These are phyloP conservation scores for Panthera tigris DNA, from an alignment of 2,113 vertebrate species.

Conservation along the genomic window DNA sequence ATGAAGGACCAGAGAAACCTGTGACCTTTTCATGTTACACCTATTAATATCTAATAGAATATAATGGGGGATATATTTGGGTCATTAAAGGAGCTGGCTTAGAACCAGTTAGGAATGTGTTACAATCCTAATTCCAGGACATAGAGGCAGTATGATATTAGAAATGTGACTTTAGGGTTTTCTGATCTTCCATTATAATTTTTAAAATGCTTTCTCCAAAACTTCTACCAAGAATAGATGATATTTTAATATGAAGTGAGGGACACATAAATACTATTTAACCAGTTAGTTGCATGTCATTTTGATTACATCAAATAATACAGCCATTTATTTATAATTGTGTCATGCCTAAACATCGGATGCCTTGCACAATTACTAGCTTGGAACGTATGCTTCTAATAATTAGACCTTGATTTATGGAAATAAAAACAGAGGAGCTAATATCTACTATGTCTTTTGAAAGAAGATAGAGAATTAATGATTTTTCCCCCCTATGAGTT, in stretches of 20 bases:
- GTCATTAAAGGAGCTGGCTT: not conserved
- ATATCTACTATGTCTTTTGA: not conserved
- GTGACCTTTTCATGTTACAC: not conserved
- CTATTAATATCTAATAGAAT: not conserved
- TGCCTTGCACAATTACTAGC: not conserved
- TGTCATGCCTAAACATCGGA: not conserved
- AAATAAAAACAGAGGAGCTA: not conserved
- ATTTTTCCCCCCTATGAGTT: not conserved
- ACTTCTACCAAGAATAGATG: not conserved
- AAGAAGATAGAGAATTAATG: not conserved
- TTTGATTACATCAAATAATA: not conserved
- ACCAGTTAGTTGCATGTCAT: not conserved
- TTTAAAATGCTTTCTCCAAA: not conserved
- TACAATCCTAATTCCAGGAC: not conserved
- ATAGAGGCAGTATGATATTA: not conserved
- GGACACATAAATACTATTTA: not conserved
- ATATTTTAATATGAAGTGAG: not conserved
- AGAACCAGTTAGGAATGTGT: not conserved
- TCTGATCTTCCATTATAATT: not conserved
- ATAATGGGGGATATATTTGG: not conserved
- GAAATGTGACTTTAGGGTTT: not conserved
- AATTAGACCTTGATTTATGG: not conserved
- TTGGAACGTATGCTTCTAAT: not conserved
- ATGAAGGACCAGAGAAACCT: not conserved
- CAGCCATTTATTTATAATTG: not conserved